Base-by-base conservation (phyloP, 2,888 invertebrate genomes). In the Phlogophora meticulosa region DNA sequence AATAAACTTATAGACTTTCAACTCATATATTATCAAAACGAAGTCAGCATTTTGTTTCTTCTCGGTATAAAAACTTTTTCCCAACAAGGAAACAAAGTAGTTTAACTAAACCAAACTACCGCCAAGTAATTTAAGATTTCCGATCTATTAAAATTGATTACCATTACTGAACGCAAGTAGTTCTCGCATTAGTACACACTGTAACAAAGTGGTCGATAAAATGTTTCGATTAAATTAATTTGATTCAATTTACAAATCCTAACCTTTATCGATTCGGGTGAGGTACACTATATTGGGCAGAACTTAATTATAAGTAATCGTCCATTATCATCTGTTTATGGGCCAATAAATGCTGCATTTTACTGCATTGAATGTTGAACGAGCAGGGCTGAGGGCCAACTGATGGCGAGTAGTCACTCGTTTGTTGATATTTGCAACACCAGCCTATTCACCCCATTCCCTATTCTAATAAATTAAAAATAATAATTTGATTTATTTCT, bases 161-260 rank as follows among this genome's bases (percentile, higher is more conserved):
- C 5, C 46, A 40, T 13, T 24, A 62, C 2, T 42, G 11, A 40
- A 1, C 13, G 11, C 1, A 2, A 17, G 7, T 20, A 40, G 38
- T 10, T 24, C 51, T n/a, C 5, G 15, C 9, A 34, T 38, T 40
- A 17, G 0, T 36, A 20, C 20, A 20, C n/a, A 10, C 32, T 9
- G 10, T 5, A 38, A 45, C 43, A 36, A 20, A 17, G 22, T 22
- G 11, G 42, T 22, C 22, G 42, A 7, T n/a, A 24, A 51, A 67
- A 17, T 59, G 32, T 22, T 67, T 17, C 49, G 17, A 45, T 67
- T 5, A 69, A 59, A 60, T 60, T 60, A 59, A 69, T 43, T 24
- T 24, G 1, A 43, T 22, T 10, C 22, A 28, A 22, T 32, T 36
- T 22, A 38, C 48, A 43, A 38, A 49, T 43, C 15, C 48, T 32